Percentiles rank a stretch among this genome's conserved stretches.
These are phyloP conservation scores for Erpetoichthys calabaricus DNA, from an alignment of 2,797 vertebrate genomes.

Conservation along the genomic window DNA sequence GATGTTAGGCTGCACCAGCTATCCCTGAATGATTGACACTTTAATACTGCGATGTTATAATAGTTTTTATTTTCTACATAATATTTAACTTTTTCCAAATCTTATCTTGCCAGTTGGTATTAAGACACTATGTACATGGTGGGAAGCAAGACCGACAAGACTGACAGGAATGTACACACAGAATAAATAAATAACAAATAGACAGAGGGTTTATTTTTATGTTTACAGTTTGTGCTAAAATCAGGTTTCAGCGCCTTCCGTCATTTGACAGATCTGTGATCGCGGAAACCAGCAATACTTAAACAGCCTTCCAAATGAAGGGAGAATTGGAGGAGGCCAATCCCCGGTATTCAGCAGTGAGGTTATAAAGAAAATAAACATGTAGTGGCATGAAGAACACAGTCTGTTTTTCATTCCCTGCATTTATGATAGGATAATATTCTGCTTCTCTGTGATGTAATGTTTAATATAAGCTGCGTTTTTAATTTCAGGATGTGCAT, in stretches of 20 bases:
- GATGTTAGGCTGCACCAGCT: not conserved
- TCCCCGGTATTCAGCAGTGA: constrained; percentile 33
- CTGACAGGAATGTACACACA: constrained; percentile 44
- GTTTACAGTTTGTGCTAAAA: constrained; percentile 43
- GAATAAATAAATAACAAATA: constrained; percentile 37
- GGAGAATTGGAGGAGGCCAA: constrained; percentile 21
- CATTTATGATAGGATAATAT: constrained; percentile 21
- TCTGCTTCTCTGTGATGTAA: constrained; percentile 31
- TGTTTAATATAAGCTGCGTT: constrained; percentile 50
- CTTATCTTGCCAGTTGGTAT: constrained; percentile 10
- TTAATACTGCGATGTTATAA: not conserved
- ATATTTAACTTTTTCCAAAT: constrained; percentile 7
- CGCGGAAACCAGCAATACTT: constrained; percentile 23
- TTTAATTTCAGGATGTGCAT: constrained; percentile 36
- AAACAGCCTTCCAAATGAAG: constrained; percentile 19
- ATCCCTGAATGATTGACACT: constrained; percentile 1
- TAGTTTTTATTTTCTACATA: not conserved
- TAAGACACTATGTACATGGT: constrained; percentile 11
- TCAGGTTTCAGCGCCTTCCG: constrained; percentile 23
- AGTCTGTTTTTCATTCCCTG: constrained; percentile 32
- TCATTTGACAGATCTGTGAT: constrained; percentile 37
- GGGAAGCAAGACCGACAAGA: constrained; percentile 12
- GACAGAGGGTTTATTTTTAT: constrained; percentile 50
- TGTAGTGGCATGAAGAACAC: constrained; percentile 18
- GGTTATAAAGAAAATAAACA: constrained; percentile 18